A percentile compares a stretch with the other conserved stretches of the same genome.
These are phyloP conservation scores for Syrista parreyssii DNA, from an alignment of 2,888 invertebrate genomes.

Conservation along the genomic window DNA sequence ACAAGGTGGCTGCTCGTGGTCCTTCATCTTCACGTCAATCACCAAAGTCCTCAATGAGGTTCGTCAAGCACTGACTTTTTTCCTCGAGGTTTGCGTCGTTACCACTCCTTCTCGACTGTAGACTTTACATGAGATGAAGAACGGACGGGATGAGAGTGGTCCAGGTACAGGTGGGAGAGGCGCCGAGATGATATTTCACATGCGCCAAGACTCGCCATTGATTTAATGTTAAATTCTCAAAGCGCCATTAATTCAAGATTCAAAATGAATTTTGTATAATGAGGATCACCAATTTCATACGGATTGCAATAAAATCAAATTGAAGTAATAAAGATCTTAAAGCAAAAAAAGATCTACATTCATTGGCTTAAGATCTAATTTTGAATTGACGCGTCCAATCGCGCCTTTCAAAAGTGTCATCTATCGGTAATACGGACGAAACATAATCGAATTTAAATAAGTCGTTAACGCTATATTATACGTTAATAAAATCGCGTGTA, in stretches of 20 bases:
- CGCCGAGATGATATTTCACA: slow-evolving; percentile 25
- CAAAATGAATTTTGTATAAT: not conserved
- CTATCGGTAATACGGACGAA: not conserved
- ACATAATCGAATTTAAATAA: not conserved
- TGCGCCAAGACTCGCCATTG: slow-evolving; percentile 33
- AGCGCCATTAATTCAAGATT: not conserved
- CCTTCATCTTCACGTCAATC: slow-evolving; percentile 38
- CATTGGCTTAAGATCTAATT: not conserved
- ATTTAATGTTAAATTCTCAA: slow-evolving; percentile 12
- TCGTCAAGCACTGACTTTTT: not conserved
- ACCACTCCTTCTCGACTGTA: not conserved
- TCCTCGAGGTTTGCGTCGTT: not conserved
- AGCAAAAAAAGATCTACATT: not conserved
- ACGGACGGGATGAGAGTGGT: slow-evolving; percentile 2
- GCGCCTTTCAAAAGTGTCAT: not conserved
- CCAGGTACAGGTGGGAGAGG: slow-evolving; percentile 6
- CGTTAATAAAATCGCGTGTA: not conserved
- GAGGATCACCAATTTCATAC: not conserved
- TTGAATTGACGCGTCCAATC: not conserved
- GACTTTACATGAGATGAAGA: not conserved
- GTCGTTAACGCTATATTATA: not conserved
- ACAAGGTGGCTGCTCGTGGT: slow-evolving; percentile 40
- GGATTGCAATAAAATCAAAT: not conserved
- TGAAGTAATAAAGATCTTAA: not conserved
- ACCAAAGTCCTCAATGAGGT: not conserved